Conservation (phyloP, 2,888 invertebrate genomes). For the Pseudococcus longispinus region DNA sequence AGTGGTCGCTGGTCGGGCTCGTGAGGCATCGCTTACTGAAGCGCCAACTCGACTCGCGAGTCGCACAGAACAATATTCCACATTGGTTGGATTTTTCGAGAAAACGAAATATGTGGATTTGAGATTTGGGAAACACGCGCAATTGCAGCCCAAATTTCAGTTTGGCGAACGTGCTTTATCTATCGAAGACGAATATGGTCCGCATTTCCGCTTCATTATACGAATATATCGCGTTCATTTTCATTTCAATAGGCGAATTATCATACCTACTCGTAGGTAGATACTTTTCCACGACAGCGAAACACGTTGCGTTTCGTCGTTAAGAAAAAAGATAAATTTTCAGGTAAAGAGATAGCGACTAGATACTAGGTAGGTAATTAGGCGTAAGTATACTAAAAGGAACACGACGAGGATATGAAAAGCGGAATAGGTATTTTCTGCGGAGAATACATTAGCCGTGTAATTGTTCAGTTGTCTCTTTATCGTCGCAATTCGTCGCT, state of each 20-base stretch:
- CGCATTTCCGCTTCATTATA: neutral
- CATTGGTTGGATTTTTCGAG: no score
- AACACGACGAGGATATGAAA: neutral
- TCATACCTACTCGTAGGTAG: neutral
- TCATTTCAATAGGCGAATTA: neutral
- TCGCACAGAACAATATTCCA: no score
- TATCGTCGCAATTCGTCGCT: constrained; percentile 4
- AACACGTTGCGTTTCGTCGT: neutral
- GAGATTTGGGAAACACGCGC: neutral
- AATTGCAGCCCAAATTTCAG: neutral
- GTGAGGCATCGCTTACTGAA: neutral
- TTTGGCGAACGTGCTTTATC: neutral
- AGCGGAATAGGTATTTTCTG: neutral
- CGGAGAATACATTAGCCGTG: neutral
- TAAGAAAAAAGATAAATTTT: neutral
- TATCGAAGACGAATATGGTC: neutral
- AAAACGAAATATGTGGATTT: neutral
- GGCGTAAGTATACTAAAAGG: neutral
- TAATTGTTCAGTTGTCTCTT: constrained; percentile 2
- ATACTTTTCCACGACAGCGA: neutral
- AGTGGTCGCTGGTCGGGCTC: neutral
- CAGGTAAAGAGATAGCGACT: neutral
- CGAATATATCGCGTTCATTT: neutral
- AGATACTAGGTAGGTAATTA: neutral
- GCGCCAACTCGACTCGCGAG: neutral